Evolutionary conservation across 2,797 vertebrate species (phyloP).

Genomic region (Rousettus madagascariensis): DNA sequence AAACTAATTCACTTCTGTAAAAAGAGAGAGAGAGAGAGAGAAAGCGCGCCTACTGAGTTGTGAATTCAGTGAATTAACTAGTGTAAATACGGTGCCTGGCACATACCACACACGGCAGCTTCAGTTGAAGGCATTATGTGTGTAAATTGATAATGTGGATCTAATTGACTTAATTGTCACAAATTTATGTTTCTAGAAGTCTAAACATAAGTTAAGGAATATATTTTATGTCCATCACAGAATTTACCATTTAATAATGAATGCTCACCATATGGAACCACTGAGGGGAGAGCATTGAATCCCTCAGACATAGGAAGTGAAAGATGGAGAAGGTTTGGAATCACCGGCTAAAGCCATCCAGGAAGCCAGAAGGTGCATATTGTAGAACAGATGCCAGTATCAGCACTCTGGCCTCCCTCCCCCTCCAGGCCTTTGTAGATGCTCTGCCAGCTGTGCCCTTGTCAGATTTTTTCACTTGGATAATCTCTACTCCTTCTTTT

Average conservation of each 20-base stretch:
- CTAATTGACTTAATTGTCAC: background rate
- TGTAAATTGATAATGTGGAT: background rate
- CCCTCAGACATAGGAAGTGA: background rate
- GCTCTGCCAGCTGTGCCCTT: background rate
- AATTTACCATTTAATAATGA: background rate
- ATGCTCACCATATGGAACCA: background rate
- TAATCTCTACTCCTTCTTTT: background rate
- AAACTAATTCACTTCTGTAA: background rate
- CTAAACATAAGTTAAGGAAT: constrained; percentile 28
- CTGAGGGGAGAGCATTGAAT: background rate
- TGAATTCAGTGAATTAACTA: background rate
- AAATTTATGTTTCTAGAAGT: constrained; percentile 23
- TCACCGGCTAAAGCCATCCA: background rate
- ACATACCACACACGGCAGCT: background rate
- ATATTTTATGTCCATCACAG: constrained; percentile 13
- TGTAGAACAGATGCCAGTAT: background rate
- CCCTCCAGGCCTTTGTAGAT: background rate
- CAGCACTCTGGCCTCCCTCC: background rate
- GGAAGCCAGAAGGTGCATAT: background rate
- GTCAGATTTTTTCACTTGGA: background rate
- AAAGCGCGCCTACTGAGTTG: background rate
- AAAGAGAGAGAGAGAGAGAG: background rate
- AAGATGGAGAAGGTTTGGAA: background rate
- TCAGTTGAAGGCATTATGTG: background rate
- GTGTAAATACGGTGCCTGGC: background rate